Conservation (phyloP, 2,113 vertebrate species). For the Rallus limicola region DNA sequence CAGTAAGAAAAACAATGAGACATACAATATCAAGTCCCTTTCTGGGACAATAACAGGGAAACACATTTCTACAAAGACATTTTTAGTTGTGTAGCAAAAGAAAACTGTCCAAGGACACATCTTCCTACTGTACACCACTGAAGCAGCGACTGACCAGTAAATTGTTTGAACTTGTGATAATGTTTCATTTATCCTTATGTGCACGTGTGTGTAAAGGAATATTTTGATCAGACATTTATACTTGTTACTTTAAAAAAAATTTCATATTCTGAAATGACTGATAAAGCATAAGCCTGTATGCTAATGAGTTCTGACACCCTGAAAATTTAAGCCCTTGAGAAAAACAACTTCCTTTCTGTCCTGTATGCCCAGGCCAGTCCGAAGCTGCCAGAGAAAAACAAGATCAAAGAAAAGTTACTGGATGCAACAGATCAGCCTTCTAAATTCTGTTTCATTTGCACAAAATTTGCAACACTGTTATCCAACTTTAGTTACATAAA, state of each 20-base stretch:
- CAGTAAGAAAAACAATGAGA: not conserved
- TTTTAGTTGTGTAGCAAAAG: not conserved
- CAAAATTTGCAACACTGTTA: not conserved
- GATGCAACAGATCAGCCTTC: not conserved
- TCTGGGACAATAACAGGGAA: too few species aligned
- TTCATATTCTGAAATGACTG: not conserved
- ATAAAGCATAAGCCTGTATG: not conserved
- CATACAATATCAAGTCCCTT: too few species aligned
- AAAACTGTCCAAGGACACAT: not conserved
- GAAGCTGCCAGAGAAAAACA: not conserved
- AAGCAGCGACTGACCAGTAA: not conserved
- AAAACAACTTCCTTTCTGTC: not conserved
- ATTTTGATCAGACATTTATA: not conserved
- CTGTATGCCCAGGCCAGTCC: not conserved
- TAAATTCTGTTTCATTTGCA: not conserved
- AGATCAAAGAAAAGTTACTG: slow-evolving; percentile 6
- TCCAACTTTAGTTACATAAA: not conserved
- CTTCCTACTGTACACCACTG: not conserved
- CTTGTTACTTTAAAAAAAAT: not conserved
- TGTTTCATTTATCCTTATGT: not conserved
- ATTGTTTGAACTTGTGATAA: not conserved
- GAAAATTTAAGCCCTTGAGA: not conserved
- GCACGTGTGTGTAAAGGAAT: not conserved
- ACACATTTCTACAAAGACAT: not conserved
- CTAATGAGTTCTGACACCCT: not conserved